Evolutionary conservation across 2,888 invertebrate species (phyloP).

Genomic region (Eristalis tenax): DNA sequence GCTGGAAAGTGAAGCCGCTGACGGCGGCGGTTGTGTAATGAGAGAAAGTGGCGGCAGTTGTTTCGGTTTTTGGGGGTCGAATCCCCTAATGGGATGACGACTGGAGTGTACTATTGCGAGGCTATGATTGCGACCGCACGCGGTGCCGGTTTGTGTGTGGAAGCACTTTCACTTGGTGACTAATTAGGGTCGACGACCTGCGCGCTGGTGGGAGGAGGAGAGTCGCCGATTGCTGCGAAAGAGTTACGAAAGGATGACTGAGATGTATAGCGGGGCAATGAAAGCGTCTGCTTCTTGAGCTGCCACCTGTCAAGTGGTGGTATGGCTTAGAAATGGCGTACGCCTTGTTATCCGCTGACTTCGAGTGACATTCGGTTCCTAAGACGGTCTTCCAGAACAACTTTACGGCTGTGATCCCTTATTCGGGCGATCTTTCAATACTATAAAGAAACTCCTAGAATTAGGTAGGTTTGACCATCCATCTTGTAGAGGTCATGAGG

Average conservation of each 20-base stretch:
- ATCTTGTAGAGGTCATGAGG: no score
- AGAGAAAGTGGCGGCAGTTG: slow-evolving; percentile 23
- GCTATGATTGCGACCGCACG: not conserved
- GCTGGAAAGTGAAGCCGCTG: no score
- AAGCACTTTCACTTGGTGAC: not conserved
- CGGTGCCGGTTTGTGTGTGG: not conserved
- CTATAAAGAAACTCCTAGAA: no score
- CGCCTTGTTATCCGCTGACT: no score
- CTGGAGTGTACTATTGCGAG: slow-evolving; percentile 13
- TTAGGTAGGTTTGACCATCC: no score
- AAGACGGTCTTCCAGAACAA: no score
- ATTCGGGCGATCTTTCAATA: no score
- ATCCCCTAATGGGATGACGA: not conserved
- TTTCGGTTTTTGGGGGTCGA: not conserved
- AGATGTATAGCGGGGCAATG: not conserved
- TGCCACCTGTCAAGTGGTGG: not conserved
- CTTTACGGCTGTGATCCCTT: no score
- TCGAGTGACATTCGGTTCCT: no score
- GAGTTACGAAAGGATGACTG: not conserved
- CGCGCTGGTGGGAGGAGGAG: not conserved
- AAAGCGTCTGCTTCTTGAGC: not conserved
- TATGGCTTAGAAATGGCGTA: not conserved
- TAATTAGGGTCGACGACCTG: not conserved
- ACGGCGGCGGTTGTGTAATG: not conserved
- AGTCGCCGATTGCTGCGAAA: not conserved